phyloP scores from a whole-genome alignment of 2,113 vertebrate genomes.

The Odocoileus virginianus region DNA sequence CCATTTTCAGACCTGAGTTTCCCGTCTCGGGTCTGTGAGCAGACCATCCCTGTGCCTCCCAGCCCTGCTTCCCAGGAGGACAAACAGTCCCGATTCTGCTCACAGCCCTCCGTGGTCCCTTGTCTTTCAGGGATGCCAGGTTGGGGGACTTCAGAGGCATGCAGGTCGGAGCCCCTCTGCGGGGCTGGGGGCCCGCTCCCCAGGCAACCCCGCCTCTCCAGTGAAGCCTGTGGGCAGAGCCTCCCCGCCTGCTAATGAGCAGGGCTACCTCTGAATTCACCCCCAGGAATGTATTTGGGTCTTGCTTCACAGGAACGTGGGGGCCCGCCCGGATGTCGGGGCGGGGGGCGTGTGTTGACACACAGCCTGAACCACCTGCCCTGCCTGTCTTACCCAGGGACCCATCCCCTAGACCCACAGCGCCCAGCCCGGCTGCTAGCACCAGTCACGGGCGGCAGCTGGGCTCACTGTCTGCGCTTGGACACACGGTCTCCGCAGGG shows the following conservation, averaged over 20 bases:
- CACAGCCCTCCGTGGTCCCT: neutral
- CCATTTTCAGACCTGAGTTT: neutral
- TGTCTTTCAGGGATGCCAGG: neutral
- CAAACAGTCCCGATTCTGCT: neutral
- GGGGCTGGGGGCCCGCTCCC: neutral
- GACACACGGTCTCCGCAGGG: neutral
- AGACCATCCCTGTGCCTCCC: neutral
- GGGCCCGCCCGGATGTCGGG: neutral
- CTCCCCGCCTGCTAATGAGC: neutral
- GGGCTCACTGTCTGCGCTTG: neutral
- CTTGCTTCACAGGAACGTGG: neutral
- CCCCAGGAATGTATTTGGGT: neutral
- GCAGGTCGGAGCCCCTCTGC: accelerated
- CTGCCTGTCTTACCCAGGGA: neutral
- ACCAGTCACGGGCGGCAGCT: neutral
- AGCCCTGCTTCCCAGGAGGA: neutral
- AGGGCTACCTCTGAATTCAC: neutral
- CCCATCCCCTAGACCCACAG: accelerated
- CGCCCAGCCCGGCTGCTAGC: accelerated
- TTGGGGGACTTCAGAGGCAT: neutral
- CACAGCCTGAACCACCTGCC: neutral
- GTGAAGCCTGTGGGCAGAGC: neutral
- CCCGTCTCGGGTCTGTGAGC: neutral
- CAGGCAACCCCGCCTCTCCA: neutral
- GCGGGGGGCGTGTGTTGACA: neutral